Base-by-base conservation (phyloP, 2,888 invertebrate species). In the Apotomis turbidana region DNA sequence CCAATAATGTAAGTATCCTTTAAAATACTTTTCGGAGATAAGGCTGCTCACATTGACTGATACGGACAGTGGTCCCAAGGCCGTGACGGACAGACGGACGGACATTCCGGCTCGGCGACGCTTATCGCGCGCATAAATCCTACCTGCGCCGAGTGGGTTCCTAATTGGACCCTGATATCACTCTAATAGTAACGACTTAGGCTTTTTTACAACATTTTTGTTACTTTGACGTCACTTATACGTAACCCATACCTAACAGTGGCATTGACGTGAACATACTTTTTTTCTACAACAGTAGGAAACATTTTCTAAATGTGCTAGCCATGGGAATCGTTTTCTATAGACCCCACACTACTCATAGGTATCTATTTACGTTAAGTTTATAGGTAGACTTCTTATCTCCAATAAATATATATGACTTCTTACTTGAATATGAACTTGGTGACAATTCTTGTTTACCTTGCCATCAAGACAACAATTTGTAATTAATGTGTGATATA, bases 101-200 rank as follows among this genome's bases (percentile, higher is more conserved):
- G 75, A 78, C 85, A 85, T 84, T 85, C 85, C 84, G 74, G 62
- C 70, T 73, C 76, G 85, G 85, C 85, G 85, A 75, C 85, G 62
- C 75, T 84, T 85, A 85, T 86, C 85, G 78, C 77, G 75, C 74
- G 80, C 78, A 84, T 85, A 85, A 84, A 85, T 85, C 82, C 76
- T 68, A 57, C 67, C 67, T 49, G 71, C 54, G 36, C 46, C 66
- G 55, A 46, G 76, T 74, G 77, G 57, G 78, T 46, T 55, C 72
- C 73, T 73, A 64, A 70, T 70, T 62, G 54, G 62, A 46, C 55
- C 57, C 57, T 55, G 15, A 62, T 67, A 66, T 66, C 66, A 15
- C 64, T 64, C 64, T 64, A 58, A 58, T 58, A 66, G 66, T 57
- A 57, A 66, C 55, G 64, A 55, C 55, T 55, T 44, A 54, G 55